Conservation (phyloP, 2,888 invertebrate species). For the Cyrtodaria siliqua region DNA sequence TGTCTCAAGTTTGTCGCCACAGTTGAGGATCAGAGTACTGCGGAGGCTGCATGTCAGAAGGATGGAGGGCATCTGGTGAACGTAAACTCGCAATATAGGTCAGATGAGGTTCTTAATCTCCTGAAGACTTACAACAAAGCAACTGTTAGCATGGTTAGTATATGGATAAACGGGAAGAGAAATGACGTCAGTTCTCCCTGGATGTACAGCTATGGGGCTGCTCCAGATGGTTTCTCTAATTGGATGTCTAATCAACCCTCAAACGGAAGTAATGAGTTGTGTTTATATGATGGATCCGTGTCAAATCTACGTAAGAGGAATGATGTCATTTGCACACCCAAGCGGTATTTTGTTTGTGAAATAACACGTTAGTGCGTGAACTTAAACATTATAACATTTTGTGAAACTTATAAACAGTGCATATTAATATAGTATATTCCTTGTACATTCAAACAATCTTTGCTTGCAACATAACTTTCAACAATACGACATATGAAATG, state of each 20-base stretch:
- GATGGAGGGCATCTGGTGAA: slow-evolving; percentile 23
- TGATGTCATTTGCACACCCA: too few relatives aligned
- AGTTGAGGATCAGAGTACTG: not conserved
- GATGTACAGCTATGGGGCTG: slow-evolving; percentile 2
- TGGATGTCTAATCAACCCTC: not conserved
- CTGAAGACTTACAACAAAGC: not conserved
- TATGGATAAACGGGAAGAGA: slow-evolving; percentile 14
- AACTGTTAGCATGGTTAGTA: not conserved
- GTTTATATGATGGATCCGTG: not conserved
- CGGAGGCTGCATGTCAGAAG: slow-evolving; percentile 4
- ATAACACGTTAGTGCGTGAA: too few relatives aligned
- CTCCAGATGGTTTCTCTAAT: not conserved
- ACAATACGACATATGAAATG: too few relatives aligned
- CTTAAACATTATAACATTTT: too few relatives aligned
- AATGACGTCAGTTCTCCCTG: slow-evolving; percentile 13
- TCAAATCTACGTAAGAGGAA: too few relatives aligned
- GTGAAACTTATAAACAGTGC: too few relatives aligned
- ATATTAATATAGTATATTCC: too few relatives aligned
- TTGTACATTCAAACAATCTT: too few relatives aligned
- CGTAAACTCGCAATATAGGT: slow-evolving; percentile 8
- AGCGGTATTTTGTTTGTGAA: too few relatives aligned
- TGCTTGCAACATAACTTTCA: too few relatives aligned
- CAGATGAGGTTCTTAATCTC: not conserved
- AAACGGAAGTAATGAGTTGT: not conserved
- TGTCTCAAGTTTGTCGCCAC: slow-evolving; percentile 8